These are phyloP conservation scores for Pagetopsis macropterus DNA, from an alignment of 2,797 vertebrate genomes.

Conservation along the genomic window DNA sequence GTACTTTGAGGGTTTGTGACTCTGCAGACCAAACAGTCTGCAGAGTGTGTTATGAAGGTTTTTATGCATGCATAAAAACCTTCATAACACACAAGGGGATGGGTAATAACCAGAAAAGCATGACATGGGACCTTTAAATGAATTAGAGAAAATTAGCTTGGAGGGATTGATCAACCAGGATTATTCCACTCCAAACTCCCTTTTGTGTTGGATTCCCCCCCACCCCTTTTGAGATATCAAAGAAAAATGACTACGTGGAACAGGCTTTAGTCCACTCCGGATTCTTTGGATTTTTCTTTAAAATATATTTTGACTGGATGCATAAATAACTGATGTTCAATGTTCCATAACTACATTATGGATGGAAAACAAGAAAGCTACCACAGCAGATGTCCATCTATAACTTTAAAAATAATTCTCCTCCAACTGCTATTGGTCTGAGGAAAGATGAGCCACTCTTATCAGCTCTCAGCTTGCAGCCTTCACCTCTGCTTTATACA, in stretches of 20 bases:
- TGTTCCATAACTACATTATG: slow-evolving; percentile 4
- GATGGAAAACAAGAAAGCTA: slow-evolving; percentile 42
- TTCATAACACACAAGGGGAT: too few relatives aligned
- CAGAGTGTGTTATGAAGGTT: too few relatives aligned
- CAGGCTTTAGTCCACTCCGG: slow-evolving; percentile 2
- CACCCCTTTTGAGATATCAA: slow-evolving; percentile 1
- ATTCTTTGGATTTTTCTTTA: slow-evolving; percentile 2
- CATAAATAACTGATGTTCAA: slow-evolving; percentile 21
- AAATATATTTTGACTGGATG: neutral
- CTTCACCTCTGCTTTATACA: slow-evolving; percentile 82
- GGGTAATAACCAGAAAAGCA: too few relatives aligned
- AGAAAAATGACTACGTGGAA: slow-evolving; percentile 8
- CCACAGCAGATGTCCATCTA: slow-evolving; percentile 47
- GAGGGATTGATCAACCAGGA: slow-evolving; percentile 40
- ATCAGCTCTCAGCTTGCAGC: slow-evolving; percentile 70
- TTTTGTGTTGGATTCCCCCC: neutral
- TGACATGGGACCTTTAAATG: slow-evolving; percentile 3
- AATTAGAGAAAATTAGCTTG: slow-evolving; percentile 47
- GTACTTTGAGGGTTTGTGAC: too few relatives aligned
- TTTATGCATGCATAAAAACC: too few relatives aligned
- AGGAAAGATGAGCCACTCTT: slow-evolving; percentile 75
- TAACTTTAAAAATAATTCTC: slow-evolving; percentile 44
- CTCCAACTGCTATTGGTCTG: slow-evolving; percentile 57
- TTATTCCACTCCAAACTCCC: slow-evolving; percentile 32
- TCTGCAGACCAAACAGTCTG: too few relatives aligned